Evolutionary conservation across 1,140 invertebrate species (phyloP).

Genomic region (Achatina immaculata): DNA sequence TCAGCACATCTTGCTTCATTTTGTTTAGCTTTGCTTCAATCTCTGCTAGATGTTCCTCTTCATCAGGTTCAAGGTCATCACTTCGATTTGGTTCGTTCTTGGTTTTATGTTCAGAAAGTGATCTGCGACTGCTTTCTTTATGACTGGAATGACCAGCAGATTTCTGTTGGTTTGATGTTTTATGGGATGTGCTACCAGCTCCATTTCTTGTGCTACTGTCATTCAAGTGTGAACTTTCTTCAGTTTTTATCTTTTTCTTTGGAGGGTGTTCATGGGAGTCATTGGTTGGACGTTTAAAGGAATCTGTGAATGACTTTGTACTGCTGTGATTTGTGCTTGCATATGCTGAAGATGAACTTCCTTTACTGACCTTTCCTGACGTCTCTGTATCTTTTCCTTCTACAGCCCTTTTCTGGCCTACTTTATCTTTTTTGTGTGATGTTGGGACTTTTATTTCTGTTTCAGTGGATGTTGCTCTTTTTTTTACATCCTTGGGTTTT

Average conservation of each 20-base stretch:
- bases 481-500: background rate
- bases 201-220: background rate
- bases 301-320: too few species aligned
- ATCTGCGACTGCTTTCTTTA: background rate
- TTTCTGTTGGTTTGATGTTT: background rate
- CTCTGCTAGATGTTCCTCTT: constrained; percentile 50
- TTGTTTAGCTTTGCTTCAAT: constrained; percentile 54
- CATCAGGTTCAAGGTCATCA: constrained; percentile 32
- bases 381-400: background rate
- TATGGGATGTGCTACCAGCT: background rate
- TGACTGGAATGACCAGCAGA: background rate
- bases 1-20: constrained; percentile 48
- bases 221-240: background rate
- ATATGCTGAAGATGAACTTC: background rate
- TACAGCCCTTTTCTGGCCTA: background rate
- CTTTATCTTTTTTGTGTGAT: constrained; percentile 1
- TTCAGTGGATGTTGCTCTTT: too few species aligned
- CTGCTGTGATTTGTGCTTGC: background rate
- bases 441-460: background rate
- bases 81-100: background rate
- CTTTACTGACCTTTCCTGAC: background rate
- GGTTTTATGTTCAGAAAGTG: constrained; percentile 6
- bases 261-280: background rate
- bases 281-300: background rate
- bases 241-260: constrained; percentile 6